Conservation (phyloP, 2,888 invertebrate species). For the Tortricodes alternella region DNA sequence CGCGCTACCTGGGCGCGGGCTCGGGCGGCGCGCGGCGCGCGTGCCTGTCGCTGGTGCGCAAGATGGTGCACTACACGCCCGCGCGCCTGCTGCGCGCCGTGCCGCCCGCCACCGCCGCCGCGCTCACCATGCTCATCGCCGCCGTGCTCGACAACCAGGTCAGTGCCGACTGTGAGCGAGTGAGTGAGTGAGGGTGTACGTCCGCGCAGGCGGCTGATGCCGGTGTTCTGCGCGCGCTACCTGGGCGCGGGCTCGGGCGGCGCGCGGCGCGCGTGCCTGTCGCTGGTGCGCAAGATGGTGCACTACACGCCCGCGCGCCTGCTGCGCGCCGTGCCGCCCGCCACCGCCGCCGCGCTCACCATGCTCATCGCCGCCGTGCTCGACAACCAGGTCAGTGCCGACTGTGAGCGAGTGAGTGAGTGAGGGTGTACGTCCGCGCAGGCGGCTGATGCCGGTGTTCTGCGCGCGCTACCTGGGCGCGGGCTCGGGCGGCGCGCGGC, state of each 20-base stretch:
- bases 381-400: no score
- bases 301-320: no score
- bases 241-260: neutral
- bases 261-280: no score
- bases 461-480: neutral
- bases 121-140: conserved; percentile 96
- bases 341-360: no score
- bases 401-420: no score
- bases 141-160: conserved; percentile 97
- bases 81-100: conserved; percentile 85
- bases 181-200: neutral
- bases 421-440: no score
- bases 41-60: conserved; percentile 91
- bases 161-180: conserved; percentile 49
- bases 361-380: no score
- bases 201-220: neutral
- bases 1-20: conserved; percentile 96
- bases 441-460: neutral
- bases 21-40: conserved; percentile 94
- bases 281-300: neutral
- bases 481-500: neutral
- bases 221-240: neutral
- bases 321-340: no score
- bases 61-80: conserved; percentile 98
- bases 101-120: conserved; percentile 88